Conservation (phyloP, 2,888 invertebrate species). For the Eupeodes latifasciatus region DNA sequence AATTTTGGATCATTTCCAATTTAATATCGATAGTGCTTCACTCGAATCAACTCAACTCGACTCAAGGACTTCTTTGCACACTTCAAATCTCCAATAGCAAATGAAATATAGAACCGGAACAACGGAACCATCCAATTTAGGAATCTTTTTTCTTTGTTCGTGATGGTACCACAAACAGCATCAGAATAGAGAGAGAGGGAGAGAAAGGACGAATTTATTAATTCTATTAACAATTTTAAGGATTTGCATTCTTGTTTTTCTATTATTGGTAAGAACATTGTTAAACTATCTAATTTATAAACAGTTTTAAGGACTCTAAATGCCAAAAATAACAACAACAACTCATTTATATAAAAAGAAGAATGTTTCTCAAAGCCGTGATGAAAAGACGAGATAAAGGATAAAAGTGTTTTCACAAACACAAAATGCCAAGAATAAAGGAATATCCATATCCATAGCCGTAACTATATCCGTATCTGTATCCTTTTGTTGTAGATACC, state of each 20-base stretch:
- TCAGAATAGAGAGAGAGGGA: too few species aligned
- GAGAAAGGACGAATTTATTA: not conserved
- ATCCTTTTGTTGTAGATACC: constrained; percentile 8
- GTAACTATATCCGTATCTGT: constrained; percentile 12
- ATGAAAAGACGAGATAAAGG: constrained; percentile 42
- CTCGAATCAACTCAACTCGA: too few species aligned
- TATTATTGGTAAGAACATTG: not conserved
- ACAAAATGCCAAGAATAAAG: constrained; percentile 35
- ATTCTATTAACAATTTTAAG: constrained; percentile 1
- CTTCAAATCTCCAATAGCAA: too few species aligned
- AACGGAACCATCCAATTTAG: constrained; percentile 9
- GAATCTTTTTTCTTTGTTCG: not conserved
- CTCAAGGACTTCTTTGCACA: constrained; percentile 6
- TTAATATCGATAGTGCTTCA: constrained; percentile 25
- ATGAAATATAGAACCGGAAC: not conserved
- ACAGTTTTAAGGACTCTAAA: constrained; percentile 16
- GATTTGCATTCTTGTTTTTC: constrained; percentile 10
- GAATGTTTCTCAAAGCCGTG: constrained; percentile 41
- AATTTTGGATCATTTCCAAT: constrained; percentile 35
- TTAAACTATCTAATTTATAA: constrained; percentile 16
- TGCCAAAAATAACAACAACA: not conserved
- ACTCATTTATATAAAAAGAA: not conserved
- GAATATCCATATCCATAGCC: not conserved
- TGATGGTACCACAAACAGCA: constrained; percentile 4
- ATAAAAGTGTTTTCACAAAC: constrained; percentile 60